These are phyloP conservation scores for Lamellibrachia satsuma DNA, from an alignment of 2,888 invertebrate genomes.

Conservation along the genomic window DNA sequence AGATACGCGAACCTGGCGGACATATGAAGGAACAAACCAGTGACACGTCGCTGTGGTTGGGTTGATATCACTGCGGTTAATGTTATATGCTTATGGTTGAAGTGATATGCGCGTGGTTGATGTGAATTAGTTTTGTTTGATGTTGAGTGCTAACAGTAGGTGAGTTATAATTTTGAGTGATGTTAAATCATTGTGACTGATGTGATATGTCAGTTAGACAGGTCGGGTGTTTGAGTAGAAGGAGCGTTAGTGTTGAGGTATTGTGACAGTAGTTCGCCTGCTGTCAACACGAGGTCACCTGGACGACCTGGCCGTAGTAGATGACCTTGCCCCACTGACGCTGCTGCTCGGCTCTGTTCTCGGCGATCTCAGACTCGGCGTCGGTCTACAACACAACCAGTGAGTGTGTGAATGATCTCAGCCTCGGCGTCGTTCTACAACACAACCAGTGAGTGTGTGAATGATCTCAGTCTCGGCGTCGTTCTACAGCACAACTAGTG, in stretches of 20 bases:
- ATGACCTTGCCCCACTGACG: constrained; percentile 14
- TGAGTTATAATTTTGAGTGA: neutral
- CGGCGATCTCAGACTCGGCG: neutral
- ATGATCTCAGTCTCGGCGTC: no score
- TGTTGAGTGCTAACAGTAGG: no score
- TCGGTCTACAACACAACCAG: neutral
- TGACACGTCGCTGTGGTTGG: no score
- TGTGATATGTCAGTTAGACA: neutral
- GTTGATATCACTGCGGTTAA: neutral
- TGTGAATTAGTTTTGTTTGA: no score
- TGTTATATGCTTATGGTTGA: neutral
- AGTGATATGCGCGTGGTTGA: neutral
- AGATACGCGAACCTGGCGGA: no score
- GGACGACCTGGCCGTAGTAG: neutral
- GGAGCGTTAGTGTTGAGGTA: no score
- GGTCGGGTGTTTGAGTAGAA: neutral
- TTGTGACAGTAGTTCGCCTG: no score
- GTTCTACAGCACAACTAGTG: no score
- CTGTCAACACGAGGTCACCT: neutral
- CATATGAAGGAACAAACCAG: no score
- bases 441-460: no score
- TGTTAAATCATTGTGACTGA: neutral
- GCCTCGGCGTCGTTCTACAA: no score
- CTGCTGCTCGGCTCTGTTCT: neutral
- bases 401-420: no score